These are phyloP conservation scores for Scartelaos histophorus DNA, from an alignment of 2,113 vertebrate species.

Conservation along the genomic window DNA sequence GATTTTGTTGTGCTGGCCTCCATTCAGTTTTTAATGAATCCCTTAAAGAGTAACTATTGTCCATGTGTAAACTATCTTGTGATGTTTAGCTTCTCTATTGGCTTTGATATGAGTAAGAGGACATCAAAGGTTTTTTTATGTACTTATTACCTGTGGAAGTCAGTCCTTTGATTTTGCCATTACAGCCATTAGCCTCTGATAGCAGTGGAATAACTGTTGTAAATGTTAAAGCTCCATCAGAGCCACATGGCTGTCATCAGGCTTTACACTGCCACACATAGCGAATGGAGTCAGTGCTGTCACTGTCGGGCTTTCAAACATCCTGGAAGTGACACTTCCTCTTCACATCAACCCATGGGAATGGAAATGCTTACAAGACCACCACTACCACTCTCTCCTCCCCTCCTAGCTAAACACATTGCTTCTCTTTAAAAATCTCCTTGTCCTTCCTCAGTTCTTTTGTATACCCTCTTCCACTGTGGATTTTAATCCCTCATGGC, in stretches of 20 bases:
- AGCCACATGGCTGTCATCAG: background rate
- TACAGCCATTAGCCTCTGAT: background rate
- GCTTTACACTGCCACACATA: background rate
- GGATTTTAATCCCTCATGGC: slow-evolving; percentile 61
- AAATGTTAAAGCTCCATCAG: slow-evolving; percentile 5
- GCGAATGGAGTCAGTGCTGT: slow-evolving; percentile 15
- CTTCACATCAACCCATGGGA: slow-evolving; percentile 36
- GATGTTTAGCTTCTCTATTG: slow-evolving; percentile 1
- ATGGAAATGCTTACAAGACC: slow-evolving; percentile 33
- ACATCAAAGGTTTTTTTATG: background rate
- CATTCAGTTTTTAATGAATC: slow-evolving; percentile 21
- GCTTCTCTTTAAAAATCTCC: slow-evolving; percentile 24
- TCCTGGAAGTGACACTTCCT: slow-evolving; percentile 66
- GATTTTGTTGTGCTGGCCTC: slow-evolving; percentile 5
- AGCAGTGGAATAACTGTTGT: background rate
- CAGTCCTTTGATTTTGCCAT: background rate
- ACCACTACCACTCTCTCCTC: slow-evolving; percentile 28
- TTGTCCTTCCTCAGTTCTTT: slow-evolving; percentile 56
- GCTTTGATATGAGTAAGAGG: background rate
- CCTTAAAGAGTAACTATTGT: slow-evolving; percentile 35
- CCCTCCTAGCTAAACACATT: slow-evolving; percentile 5
- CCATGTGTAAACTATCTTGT: background rate
- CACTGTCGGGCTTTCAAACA: slow-evolving; percentile 31
- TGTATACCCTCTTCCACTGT: slow-evolving; percentile 49
- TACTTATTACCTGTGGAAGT: background rate